These are phyloP conservation scores for Eristalinus sepulchralis DNA, from an alignment of 2,888 invertebrate species.

Conservation along the genomic window DNA sequence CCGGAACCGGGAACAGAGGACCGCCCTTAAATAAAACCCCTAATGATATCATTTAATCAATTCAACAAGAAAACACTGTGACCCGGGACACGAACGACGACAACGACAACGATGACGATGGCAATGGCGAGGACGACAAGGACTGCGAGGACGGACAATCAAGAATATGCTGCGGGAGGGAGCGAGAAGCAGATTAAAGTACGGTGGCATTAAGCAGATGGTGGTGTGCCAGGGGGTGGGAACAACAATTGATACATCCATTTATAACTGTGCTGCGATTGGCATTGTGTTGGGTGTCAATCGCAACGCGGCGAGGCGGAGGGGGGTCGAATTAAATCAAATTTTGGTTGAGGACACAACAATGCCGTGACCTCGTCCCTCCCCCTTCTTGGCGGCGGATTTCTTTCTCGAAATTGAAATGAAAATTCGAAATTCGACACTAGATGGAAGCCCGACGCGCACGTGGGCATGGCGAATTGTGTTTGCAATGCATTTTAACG, in stretches of 20 bases:
- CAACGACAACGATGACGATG: background rate
- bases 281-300: slow-evolving; percentile 30
- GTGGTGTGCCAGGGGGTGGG: slow-evolving; percentile 32
- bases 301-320: slow-evolving; percentile 18
- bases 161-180: background rate
- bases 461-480: slow-evolving; percentile 64
- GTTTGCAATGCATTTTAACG: slow-evolving; percentile 64
- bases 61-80: slow-evolving; percentile 65
- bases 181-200: slow-evolving; percentile 53
- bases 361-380: slow-evolving; percentile 21
- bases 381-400: background rate
- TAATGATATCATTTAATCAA: slow-evolving; percentile 71
- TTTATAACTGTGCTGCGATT: slow-evolving; percentile 62
- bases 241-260: slow-evolving; percentile 65
- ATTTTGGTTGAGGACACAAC: slow-evolving; percentile 51
- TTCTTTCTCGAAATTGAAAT: slow-evolving; percentile 22
- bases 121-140: background rate
- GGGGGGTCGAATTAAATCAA: slow-evolving; percentile 56
- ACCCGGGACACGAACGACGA: background rate
- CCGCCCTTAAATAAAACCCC: slow-evolving; percentile 60
- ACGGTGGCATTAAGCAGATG: slow-evolving; percentile 63
- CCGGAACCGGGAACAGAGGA: background rate
- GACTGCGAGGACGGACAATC: background rate
- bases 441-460: slow-evolving; percentile 16
- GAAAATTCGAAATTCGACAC: slow-evolving; percentile 57